Percentiles rank a stretch among this genome's conserved stretches.
Conservation (phyloP, 2,113 vertebrate genomes). For the Motacilla tschutschensis region DNA sequence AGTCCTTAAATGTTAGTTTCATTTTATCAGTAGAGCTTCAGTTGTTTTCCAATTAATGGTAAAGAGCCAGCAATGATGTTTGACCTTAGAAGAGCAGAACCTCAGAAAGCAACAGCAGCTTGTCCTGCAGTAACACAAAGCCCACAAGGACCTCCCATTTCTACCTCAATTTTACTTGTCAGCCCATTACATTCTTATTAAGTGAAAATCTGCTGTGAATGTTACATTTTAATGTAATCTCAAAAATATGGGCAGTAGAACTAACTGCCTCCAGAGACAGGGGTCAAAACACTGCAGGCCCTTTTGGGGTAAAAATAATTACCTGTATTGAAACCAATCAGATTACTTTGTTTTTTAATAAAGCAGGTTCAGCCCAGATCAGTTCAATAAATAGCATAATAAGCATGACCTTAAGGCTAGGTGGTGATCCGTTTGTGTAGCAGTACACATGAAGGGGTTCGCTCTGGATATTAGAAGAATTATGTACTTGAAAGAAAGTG, state of each 20-base stretch:
- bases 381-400: neutral
- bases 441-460: neutral
- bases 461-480: neutral
- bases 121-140: neutral
- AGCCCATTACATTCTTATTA: neutral
- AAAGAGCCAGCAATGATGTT: rapidly evolving
- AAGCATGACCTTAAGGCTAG: neutral
- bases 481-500: neutral
- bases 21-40: neutral
- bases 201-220: neutral
- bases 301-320: neutral
- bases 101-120: neutral
- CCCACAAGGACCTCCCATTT: rapidly evolving
- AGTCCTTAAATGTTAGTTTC: neutral
- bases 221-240: neutral
- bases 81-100: neutral
- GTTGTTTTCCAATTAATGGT: neutral
- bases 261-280: neutral
- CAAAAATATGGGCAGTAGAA: neutral
- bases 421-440: neutral
- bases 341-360: neutral
- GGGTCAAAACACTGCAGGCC: neutral
- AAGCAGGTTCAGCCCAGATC: neutral
- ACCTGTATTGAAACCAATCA: neutral
- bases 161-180: neutral